Conservation (phyloP, 2,797 vertebrate species). For the Margarornis squamiger region DNA sequence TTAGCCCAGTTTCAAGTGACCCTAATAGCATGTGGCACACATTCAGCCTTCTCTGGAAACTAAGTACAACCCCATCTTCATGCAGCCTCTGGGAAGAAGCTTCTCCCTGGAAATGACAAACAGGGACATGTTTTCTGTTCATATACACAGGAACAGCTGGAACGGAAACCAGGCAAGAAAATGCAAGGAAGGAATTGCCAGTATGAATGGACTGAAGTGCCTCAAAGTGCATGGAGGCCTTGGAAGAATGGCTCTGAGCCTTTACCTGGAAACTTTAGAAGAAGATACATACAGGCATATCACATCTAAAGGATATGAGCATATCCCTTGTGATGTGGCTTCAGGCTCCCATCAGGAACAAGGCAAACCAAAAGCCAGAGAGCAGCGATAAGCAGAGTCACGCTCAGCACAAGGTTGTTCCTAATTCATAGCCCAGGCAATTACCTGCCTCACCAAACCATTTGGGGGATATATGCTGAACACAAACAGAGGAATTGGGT, state of each 20-base stretch:
- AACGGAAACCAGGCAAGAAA: not conserved
- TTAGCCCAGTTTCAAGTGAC: conserved; percentile 32
- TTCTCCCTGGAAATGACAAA: not conserved
- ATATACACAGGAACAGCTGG: not conserved
- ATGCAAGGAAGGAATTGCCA: not conserved
- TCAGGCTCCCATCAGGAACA: not conserved
- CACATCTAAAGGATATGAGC: not conserved
- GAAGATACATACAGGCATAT: not conserved
- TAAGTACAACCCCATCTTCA: not conserved
- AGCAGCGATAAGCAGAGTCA: not conserved
- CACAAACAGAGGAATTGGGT: not conserved
- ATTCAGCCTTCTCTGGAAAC: not conserved
- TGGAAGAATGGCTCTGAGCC: not conserved
- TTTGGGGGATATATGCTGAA: not conserved
- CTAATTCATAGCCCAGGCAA: not conserved
- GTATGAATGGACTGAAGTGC: not conserved
- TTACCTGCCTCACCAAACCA: not conserved
- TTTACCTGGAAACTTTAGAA: not conserved
- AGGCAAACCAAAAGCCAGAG: not conserved
- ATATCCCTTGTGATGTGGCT: not conserved
- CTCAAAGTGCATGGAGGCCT: not conserved
- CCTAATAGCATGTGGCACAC: not conserved
- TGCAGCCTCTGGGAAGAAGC: not conserved
- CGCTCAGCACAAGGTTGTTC: not conserved
- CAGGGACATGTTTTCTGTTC: not conserved